These are phyloP conservation scores for Octomys mimax DNA, from an alignment of 2,797 vertebrate species.

Conservation along the genomic window DNA sequence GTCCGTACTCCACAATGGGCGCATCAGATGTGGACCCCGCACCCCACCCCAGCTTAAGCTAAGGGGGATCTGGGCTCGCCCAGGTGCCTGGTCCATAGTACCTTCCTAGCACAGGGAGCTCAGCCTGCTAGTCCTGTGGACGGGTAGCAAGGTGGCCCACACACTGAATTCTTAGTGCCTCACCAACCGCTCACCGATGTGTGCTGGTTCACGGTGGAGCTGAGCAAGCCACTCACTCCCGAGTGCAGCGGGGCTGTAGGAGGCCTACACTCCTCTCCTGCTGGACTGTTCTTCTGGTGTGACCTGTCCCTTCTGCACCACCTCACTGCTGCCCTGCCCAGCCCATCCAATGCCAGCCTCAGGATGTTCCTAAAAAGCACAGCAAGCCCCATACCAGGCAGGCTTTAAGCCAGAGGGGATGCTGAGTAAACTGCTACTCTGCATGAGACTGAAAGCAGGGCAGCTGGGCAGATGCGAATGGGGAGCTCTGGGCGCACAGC, in stretches of 20 bases:
- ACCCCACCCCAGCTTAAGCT: neutral
- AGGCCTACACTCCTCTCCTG: neutral
- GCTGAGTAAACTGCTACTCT: neutral
- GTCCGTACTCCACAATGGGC: neutral
- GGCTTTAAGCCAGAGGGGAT: neutral
- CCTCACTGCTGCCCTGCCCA: neutral
- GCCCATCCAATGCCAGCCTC: neutral
- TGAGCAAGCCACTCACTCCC: neutral
- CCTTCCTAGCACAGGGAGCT: neutral
- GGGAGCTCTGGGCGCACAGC: neutral
- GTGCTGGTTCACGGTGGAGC: neutral
- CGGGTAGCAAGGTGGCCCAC: neutral
- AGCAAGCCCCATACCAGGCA: neutral
- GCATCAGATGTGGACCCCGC: neutral
- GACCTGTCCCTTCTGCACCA: neutral
- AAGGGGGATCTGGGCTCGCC: neutral
- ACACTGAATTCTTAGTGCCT: neutral
- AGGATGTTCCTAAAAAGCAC: neutral
- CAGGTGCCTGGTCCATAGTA: fast-evolving
- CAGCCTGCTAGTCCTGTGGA: fast-evolving
- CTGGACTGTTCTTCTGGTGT: neutral
- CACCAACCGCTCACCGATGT: neutral
- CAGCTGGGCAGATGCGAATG: neutral
- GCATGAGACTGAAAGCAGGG: neutral
- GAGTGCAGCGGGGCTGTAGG: neutral